Evolutionary conservation across 1,140 invertebrate genomes (phyloP).

Genomic region (Octopus bimaculoides): DNA sequence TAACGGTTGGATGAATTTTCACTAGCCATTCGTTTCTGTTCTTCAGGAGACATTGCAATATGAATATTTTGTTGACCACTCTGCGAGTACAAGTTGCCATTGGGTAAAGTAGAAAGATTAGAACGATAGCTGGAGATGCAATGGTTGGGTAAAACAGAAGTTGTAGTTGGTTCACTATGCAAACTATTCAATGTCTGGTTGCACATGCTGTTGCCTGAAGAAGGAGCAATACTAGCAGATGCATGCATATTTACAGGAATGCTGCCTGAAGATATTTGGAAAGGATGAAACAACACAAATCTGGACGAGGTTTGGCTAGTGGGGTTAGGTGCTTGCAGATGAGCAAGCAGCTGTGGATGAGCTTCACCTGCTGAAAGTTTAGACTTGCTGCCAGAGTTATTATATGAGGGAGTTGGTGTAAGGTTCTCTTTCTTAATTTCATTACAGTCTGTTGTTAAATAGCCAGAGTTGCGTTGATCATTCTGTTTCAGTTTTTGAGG

Average conservation of each 20-base stretch:
- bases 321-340: slow-evolving; percentile 32
- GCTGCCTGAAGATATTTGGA: slow-evolving; percentile 14
- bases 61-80: neutral
- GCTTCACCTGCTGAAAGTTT: slow-evolving; percentile 41
- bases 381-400: neutral
- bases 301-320: slow-evolving; percentile 6
- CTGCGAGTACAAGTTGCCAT: neutral
- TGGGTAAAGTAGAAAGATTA: neutral
- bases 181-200: neutral
- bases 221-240: neutral
- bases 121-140: neutral
- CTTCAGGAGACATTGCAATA: neutral
- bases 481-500: neutral
- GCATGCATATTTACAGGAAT: neutral
- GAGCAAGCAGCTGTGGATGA: slow-evolving; percentile 48
- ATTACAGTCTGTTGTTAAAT: neutral
- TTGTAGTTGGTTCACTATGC: neutral
- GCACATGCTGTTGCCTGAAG: neutral
- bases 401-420: neutral
- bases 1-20: slow-evolving; percentile 26
- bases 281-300: slow-evolving; percentile 16
- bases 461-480: neutral
- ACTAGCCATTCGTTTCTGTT: neutral
- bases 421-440: neutral
- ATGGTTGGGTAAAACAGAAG: neutral